Conservation (phyloP, 2,888 invertebrate species). For the Xestia sexstrigata region DNA sequence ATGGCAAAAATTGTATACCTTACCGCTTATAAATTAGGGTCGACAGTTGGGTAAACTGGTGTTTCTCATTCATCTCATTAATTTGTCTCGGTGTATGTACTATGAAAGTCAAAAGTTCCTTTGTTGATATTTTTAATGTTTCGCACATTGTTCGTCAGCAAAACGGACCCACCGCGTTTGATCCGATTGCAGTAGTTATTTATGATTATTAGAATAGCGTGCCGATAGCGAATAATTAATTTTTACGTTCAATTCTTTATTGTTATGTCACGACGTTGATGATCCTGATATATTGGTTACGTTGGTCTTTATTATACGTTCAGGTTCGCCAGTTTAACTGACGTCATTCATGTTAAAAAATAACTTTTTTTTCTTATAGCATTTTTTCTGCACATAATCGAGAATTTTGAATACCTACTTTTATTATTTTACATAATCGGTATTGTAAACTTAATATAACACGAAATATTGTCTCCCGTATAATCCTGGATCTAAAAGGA, state of each 20-base stretch:
- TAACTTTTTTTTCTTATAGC: background rate
- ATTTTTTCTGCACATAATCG: background rate
- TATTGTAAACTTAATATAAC: constrained; percentile 19
- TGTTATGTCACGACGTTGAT: constrained; percentile 82
- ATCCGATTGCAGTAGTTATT: constrained; percentile 89
- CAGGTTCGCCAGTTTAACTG: constrained; percentile 26
- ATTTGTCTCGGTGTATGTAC: constrained; percentile 82
- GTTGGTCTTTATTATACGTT: constrained; percentile 58
- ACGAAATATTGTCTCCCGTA: constrained; percentile 3
- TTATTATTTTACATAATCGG: constrained; percentile 1
- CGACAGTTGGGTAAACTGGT: constrained; percentile 58
- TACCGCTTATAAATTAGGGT: constrained; percentile 67
- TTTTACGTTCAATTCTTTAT: constrained; percentile 87
- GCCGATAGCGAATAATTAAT: constrained; percentile 88
- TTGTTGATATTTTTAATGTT: constrained; percentile 91
- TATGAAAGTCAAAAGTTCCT: constrained; percentile 90
- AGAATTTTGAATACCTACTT: background rate
- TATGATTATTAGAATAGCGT: constrained; percentile 90
- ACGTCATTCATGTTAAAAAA: constrained; percentile 35
- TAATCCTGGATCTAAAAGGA: constrained; percentile 47
- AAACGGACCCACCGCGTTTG: constrained; percentile 87
- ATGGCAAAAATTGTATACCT: constrained; percentile 52
- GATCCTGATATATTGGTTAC: constrained; percentile 74
- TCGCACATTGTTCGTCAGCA: constrained; percentile 88
- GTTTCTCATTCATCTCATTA: constrained; percentile 54